Base-by-base conservation (phyloP, 2,888 invertebrate species). In the Phymatocera aterrima region DNA sequence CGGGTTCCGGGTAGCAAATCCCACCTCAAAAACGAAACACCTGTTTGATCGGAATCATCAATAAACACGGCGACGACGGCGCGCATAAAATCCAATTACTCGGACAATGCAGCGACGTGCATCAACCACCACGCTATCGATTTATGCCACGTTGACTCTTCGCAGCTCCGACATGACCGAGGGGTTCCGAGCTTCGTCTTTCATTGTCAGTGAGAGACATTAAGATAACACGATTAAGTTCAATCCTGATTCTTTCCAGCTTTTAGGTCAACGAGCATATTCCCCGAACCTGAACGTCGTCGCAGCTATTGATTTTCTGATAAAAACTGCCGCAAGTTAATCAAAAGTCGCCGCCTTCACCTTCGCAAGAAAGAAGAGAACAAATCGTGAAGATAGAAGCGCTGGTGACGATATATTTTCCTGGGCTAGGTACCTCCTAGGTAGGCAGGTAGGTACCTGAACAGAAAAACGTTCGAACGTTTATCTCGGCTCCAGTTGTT, bases 211-310 rank as follows among this genome's bases (percentile, higher is more conserved):
- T 37, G 46, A 68, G 28, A 24, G 43, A 46, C 21, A 28, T 46
- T 68, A 8, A 68, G 43, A 68, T 68, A 68, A 68, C 43, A 24
- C 31, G 43, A 68, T 68, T 40, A 68, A 15, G 65, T 68, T 8
- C 12, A 43, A 68, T 68, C 46, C 68, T 28, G 46, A 68, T 24
- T 68, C 46, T 46, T 68, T 10, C 1, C 51, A 72, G 72, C 48
- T 72, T 72, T 72, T 72, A 72, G 72, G 72, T 51, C 72, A 72
- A 72, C 51, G 34, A 72, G 21, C 12, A 8, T 24, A 31, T 12
- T 60, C 18, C 15, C 51, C n/a, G n/a, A 46, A n/a, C 28, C 24
- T 12, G 21, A 68, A 24, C 28, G 8, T 21, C 24, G 24, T 21
- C 15, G 1, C 10, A n/a, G 46, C 46, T 68, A 68, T 68, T 68